Evolutionary conservation across 2,113 vertebrate genomes (phyloP).

Genomic region (Mesoclemmys tuberculata): DNA sequence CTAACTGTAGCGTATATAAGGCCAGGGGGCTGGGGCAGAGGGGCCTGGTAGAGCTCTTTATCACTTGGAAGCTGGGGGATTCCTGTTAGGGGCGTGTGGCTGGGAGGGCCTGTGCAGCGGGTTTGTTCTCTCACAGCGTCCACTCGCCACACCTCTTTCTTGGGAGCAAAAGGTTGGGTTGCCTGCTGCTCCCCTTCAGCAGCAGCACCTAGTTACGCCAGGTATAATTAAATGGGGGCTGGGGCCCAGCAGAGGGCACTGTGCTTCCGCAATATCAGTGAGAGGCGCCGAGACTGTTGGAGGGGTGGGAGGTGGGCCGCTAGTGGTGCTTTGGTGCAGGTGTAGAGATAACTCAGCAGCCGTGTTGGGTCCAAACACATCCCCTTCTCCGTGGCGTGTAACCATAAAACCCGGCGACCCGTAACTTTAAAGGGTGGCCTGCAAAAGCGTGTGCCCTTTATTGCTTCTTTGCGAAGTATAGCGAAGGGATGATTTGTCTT

Average conservation of each 20-base stretch:
- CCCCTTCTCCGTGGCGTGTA: neutral
- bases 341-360: neutral
- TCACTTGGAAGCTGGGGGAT: neutral
- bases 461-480: neutral
- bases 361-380: rapidly evolving
- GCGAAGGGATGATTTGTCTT: neutral
- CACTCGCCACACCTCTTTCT: neutral
- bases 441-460: rapidly evolving
- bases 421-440: neutral
- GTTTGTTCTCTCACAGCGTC: neutral
- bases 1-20: neutral
- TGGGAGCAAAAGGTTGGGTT: neutral
- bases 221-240: neutral
- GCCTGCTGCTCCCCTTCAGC: neutral
- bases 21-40: neutral
- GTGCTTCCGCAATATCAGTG: neutral
- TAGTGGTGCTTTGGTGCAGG: neutral
- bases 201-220: neutral
- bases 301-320: no score
- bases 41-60: neutral
- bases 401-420: neutral
- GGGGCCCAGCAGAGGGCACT: neutral
- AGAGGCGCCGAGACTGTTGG: neutral
- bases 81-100: neutral
- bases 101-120: neutral